Conservation (phyloP, 2,113 vertebrate species). For the Dolichallabes microphthalmus region DNA sequence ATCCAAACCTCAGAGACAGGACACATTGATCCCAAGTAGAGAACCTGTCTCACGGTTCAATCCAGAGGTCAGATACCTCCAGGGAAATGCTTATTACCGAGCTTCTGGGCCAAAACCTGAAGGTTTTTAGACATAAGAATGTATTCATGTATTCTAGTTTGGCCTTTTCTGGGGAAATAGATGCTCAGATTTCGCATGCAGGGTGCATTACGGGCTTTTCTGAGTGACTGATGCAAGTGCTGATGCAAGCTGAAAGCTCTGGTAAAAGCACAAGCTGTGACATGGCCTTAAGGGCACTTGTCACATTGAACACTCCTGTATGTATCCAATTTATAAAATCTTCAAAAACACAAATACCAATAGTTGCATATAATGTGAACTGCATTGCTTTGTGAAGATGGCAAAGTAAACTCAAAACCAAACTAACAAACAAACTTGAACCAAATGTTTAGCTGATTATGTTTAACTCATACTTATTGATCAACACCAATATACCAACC, state of each 20-base stretch:
- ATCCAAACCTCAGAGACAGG: not conserved
- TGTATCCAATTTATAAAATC: not conserved
- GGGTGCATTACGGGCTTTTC: not conserved
- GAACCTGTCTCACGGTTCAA: not conserved
- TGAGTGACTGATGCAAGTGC: constrained; percentile 6
- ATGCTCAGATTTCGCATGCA: not conserved
- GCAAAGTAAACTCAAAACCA: not conserved
- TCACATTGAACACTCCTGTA: not conserved
- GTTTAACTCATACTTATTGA: too few species aligned
- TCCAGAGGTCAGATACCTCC: constrained; percentile 5
- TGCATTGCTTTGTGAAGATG: not conserved
- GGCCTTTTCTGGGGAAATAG: not conserved
- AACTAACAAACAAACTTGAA: too few species aligned
- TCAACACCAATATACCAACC: not conserved
- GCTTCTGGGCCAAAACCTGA: not conserved
- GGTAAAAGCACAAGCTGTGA: not conserved
- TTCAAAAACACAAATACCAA: not conserved
- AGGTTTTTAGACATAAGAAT: not conserved
- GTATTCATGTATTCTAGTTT: constrained; percentile 5
- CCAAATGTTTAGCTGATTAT: not conserved
- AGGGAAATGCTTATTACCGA: not conserved
- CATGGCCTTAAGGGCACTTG: not conserved
- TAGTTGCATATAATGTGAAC: not conserved
- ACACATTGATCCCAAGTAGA: not conserved
- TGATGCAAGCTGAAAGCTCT: not conserved